Evolutionary conservation across 2,888 invertebrate species (phyloP), one percentile per base, ranked within the genome.

Genomic region (Erebia epiphron): DNA sequence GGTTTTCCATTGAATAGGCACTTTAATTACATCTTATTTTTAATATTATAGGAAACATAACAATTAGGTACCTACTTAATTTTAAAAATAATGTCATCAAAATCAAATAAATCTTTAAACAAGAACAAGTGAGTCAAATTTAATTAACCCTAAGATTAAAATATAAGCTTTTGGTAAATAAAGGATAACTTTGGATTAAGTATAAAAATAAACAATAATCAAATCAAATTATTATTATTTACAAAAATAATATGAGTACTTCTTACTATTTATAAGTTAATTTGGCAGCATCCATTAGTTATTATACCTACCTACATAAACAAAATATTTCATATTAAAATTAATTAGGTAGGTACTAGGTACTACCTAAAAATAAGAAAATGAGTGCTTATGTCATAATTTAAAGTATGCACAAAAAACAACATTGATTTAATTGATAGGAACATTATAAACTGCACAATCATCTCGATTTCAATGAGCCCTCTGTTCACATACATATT

Each of bases 181-280:
- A 46, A 62, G 21, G 49, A 35, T 35, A 35, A 49, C 43, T 61
- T 49, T 62, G 46, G 16, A 62, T 46, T 18, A 62, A 21, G 21
- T 13, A 21, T 21, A 60, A 43, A 35, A n/a, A 60, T 11, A 43
- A 16, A 3, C 14, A 14, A 9, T 46, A 46, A 46, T 46, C 11
- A 13, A 46, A 46, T n/a, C 9, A n/a, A 16, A 16, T 58, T 21
- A 58, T 58, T 21, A 58, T n/a, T 52, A 63, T 49, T 50, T 50
- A 63, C 50, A 63, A 64, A 64, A 64, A 64, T 35, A 35, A 64
- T 52, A 52, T n/a, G n/a, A n/a, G n/a, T 52, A n/a, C 50, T 35
- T 52, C 16, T 8, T 62, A 18, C 49, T 5, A 35, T 5, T 35
- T 35, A 63, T 50, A 10, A 35, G 5, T 64, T 64, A 64, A 8